phyloP scores from a whole-genome alignment of 2,797 vertebrate species.

The Leptoclinus maculatus region DNA sequence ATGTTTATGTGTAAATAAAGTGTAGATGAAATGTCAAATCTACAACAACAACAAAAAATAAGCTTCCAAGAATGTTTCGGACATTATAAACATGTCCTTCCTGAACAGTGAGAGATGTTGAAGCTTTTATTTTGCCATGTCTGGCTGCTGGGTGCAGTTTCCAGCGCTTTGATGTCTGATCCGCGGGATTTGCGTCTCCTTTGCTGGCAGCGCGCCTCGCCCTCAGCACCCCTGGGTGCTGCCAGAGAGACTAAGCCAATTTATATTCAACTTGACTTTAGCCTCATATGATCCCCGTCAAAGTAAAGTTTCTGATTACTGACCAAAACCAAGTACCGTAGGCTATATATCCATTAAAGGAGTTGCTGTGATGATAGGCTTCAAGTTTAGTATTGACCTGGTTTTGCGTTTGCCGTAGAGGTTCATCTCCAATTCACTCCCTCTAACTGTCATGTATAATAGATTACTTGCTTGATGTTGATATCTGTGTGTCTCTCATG shows the following conservation, averaged over 20 bases:
- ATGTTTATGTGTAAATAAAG: not conserved
- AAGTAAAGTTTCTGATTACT: constrained; percentile 26
- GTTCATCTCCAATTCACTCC: not conserved
- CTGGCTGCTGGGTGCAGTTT: constrained; percentile 51
- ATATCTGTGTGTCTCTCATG: not conserved
- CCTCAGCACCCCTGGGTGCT: constrained; percentile 49
- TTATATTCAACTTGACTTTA: constrained; percentile 45
- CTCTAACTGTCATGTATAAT: not conserved
- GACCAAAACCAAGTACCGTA: constrained; percentile 2
- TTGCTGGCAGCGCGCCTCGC: constrained; percentile 59
- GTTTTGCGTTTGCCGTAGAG: not conserved
- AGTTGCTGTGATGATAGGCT: constrained; percentile 7
- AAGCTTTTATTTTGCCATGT: constrained; percentile 50
- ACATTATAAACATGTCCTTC: not conserved
- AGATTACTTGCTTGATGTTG: not conserved
- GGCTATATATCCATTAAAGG: not conserved
- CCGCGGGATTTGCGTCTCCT: constrained; percentile 59
- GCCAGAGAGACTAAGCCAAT: constrained; percentile 42
- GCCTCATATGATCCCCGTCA: constrained; percentile 34
- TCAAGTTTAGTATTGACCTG: constrained; percentile 17
- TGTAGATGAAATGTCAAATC: not conserved
- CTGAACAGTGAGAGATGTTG: not conserved
- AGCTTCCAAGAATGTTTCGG: not conserved
- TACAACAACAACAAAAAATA: not conserved
- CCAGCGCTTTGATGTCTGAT: constrained; percentile 73